These are phyloP conservation scores for Parthenolecanium corni DNA, from an alignment of 2,888 invertebrate genomes.

Conservation along the genomic window DNA sequence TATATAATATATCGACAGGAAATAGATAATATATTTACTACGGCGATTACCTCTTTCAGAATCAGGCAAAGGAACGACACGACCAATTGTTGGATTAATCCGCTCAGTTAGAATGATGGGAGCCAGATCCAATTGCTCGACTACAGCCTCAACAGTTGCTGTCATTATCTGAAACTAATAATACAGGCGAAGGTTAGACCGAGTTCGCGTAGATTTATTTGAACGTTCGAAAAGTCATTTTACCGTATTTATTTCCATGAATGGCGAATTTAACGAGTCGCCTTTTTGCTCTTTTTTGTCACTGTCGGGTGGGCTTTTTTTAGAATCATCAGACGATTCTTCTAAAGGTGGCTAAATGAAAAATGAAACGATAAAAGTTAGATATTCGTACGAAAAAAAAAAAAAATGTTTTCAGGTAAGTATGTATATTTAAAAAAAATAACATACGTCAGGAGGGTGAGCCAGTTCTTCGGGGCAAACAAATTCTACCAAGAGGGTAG, in stretches of 20 bases:
- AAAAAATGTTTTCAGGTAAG: background rate
- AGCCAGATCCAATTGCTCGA: slow-evolving; percentile 79
- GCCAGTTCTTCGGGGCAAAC: slow-evolving; percentile 63
- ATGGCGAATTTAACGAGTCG: slow-evolving; percentile 30
- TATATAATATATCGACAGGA: slow-evolving; percentile 7
- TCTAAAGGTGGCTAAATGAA: slow-evolving; percentile 49
- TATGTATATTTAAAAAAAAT: background rate
- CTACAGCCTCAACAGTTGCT: slow-evolving; percentile 87
- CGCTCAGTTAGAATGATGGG: slow-evolving; percentile 62
- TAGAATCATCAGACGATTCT: slow-evolving; percentile 52
- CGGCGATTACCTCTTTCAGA: slow-evolving; percentile 38
- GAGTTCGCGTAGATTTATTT: background rate
- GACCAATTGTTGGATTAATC: slow-evolving; percentile 66
- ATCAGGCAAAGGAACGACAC: slow-evolving; percentile 77
- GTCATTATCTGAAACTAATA: slow-evolving; percentile 64
- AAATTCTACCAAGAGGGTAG: slow-evolving; percentile 65
- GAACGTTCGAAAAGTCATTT: background rate
- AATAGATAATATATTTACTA: background rate
- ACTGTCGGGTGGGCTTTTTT: slow-evolving; percentile 59
- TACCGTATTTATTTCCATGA: slow-evolving; percentile 44
- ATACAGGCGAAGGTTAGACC: background rate
- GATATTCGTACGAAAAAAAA: background rate
- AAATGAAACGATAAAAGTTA: slow-evolving; percentile 2
- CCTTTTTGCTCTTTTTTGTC: slow-evolving; percentile 45
- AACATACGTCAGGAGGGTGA: slow-evolving; percentile 60